Evolutionary conservation across 1,140 invertebrate species (phyloP), one percentile per base, ranked within the genome.

Genomic region (Anoplolepis gracilipes): DNA sequence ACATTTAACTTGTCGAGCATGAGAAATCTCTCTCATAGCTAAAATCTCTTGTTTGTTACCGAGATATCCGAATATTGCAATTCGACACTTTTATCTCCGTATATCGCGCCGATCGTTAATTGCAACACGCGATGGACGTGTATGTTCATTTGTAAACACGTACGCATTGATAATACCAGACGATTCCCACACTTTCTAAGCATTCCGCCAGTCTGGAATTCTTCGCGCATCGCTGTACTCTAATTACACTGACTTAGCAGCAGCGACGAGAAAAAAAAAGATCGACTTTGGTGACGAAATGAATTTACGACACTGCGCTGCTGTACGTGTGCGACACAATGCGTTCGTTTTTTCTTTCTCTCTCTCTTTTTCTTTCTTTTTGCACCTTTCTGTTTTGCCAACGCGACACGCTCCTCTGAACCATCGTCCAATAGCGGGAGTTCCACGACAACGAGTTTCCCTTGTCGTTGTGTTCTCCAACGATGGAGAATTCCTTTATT

Each of bases 241-340:
- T 13, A 39, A 77, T 77, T 77, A 77, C 57, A 25, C 55, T 5
- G 57, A 76, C 55, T 36, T 75, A 25, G n/a, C 53, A 8, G 55
- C 22, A 13, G 10, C 22, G 39, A 72, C 13, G 28, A 62, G 16
- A 33, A 7, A 70, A 46, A 62, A 46, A 46, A 28, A 64, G 39
- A 33, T 22, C 19, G 75, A 77, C 25, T 39, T 64, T 25, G 19
- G 19, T 2, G 61, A 33, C 30, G 62, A 64, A 67, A 42, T 76
- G 16, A 76, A 76, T 75, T 75, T 19, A 61, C 33, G 55, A n/a
- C n/a, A n/a, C n/a, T n/a, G n/a, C n/a, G 11, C 22, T 30, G 13
- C 30, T 3, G 33, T 10, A 2, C 49, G 19, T n/a, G 46, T 25
- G 69, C 46, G n/a, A 42, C 22, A 39, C 55, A 39, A 39, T 39